Conservation (phyloP, 2,797 vertebrate genomes). For the Hydrocynus forskahlii region DNA sequence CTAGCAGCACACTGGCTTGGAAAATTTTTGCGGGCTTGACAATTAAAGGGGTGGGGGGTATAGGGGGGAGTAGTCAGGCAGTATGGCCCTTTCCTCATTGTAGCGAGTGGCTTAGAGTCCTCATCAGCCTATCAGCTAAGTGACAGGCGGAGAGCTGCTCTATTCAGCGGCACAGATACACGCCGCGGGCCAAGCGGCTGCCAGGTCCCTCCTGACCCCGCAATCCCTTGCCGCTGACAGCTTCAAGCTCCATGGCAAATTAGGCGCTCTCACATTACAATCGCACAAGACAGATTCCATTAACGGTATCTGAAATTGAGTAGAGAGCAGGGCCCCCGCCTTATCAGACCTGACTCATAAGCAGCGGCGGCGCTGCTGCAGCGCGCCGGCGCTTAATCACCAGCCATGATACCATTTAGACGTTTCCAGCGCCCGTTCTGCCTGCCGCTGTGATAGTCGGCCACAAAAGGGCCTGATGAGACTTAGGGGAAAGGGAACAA, state of each 20-base stretch:
- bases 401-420: slow-evolving; percentile 99
- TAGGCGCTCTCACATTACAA: slow-evolving; percentile 99
- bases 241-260: slow-evolving; percentile 99
- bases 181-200: slow-evolving; percentile 99
- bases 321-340: slow-evolving; percentile 96
- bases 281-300: slow-evolving; percentile 99
- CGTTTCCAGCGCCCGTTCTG: slow-evolving; percentile 98
- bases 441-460: slow-evolving; percentile 99
- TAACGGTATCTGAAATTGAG: slow-evolving; percentile 99
- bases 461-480: slow-evolving; percentile 99
- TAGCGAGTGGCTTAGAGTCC: slow-evolving; percentile 99
- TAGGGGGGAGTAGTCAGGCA: slow-evolving; percentile 83
- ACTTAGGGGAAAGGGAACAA: slow-evolving; percentile 99
- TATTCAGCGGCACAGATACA: slow-evolving; percentile 99
- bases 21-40: slow-evolving; percentile 97
- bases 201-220: slow-evolving; percentile 99
- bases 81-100: slow-evolving; percentile 98
- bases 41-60: slow-evolving; percentile 83
- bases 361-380: slow-evolving; percentile 85
- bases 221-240: slow-evolving; percentile 99
- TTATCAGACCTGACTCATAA: slow-evolving; percentile 99
- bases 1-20: slow-evolving; percentile 83
- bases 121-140: slow-evolving; percentile 99
- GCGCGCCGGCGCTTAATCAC: slow-evolving; percentile 87
- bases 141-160: slow-evolving; percentile 99